Base-by-base conservation (phyloP, 1,140 invertebrate genomes). In the Dendrolimus punctatus region DNA sequence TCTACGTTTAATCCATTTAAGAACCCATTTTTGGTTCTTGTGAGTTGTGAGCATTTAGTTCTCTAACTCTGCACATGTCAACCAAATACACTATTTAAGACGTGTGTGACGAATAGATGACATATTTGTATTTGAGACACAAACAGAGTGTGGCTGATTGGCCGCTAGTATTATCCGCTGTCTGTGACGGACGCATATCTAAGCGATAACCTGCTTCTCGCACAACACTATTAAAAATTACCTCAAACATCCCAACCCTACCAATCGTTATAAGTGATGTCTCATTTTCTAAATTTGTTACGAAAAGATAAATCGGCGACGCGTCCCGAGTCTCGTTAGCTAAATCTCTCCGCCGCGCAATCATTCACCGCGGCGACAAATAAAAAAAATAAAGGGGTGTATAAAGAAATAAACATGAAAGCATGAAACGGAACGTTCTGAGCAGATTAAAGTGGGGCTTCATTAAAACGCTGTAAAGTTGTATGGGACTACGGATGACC, bases 261-360 rank as follows among this genome's bases (percentile, higher is more conserved):
- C 9, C 45, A 57, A 52, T 47, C 49, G 42, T 49, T 57, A 57
- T 59, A 49, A 46, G 54, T 79, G 79, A 82, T 84, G 78, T 84
- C 79, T 84, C 80, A 84, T 78, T 84, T 82, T 82, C 80, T 84
- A 84, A 80, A 84, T 84, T 78, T 71, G 79, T 82, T 80, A 72
- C 71, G 79, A 80, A 84, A 81, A 84, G 80, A 84, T 80, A 84
- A 84, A 84, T 84, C 77, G 79, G 66, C 56, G 23, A 62, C 66
- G 68, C 76, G 71, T 74, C 77, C 71, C 67, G 68, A 48, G 67
- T 66, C 80, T 84, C 79, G 77, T 84, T 83, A 82, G 72, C 64
- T 83, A 82, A 78, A 78, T 82, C 73, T 76, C 65, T 80, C 75
- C 63, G 68, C 68, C 64, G 58, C 41, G 66, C 76, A 80, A 84